Conservation (phyloP, 2,797 vertebrate species). For the Salarias fasciatus region DNA sequence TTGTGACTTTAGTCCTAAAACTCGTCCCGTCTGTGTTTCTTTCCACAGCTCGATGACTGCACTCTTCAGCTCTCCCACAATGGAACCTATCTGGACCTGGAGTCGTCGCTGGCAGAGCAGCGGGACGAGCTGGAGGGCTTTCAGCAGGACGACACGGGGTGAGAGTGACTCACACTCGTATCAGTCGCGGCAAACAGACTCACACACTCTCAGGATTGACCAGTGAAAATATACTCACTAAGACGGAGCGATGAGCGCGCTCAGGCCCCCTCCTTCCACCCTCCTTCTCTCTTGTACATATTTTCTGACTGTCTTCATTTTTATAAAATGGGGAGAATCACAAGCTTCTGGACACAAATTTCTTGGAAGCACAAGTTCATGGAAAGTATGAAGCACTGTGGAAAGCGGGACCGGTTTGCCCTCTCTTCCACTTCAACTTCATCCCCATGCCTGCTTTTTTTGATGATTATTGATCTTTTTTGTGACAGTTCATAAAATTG, state of each 20-base stretch:
- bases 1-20: slow-evolving; percentile 3
- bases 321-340: slow-evolving; percentile 60
- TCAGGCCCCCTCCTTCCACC: not conserved
- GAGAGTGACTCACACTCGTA: slow-evolving; percentile 62
- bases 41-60: slow-evolving; percentile 91
- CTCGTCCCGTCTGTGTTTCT: slow-evolving; percentile 5
- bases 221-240: slow-evolving; percentile 30
- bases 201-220: not conserved
- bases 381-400: slow-evolving; percentile 78
- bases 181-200: slow-evolving; percentile 4
- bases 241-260: slow-evolving; percentile 6
- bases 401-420: slow-evolving; percentile 68
- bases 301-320: slow-evolving; percentile 42
- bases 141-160: slow-evolving; percentile 91
- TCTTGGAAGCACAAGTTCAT: slow-evolving; percentile 67
- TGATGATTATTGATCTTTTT: too few relatives aligned
- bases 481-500: too few relatives aligned
- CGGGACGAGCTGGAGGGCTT: slow-evolving; percentile 95
- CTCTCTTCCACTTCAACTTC: slow-evolving; percentile 39
- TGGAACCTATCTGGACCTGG: slow-evolving; percentile 94
- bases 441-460: slow-evolving; percentile 2
- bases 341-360: slow-evolving; percentile 62
- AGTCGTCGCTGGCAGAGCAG: slow-evolving; percentile 93
- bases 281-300: slow-evolving; percentile 1
- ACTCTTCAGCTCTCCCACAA: slow-evolving; percentile 94